Base-by-base conservation (phyloP, 2,797 vertebrate species). In the Phoeniculus purpureus region DNA sequence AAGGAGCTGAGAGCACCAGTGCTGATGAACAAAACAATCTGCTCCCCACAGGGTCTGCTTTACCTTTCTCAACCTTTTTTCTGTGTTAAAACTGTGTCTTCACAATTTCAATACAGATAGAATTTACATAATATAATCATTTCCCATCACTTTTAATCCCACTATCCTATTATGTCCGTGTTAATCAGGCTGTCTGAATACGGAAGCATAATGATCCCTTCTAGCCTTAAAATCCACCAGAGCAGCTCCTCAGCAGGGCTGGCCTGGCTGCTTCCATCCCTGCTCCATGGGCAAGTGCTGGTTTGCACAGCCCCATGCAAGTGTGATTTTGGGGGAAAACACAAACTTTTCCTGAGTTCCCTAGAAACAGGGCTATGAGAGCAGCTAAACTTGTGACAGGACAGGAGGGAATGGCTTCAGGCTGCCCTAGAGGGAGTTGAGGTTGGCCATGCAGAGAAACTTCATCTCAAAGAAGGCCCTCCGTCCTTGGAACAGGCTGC, bases 161-260 rank as follows among this genome's bases (percentile, higher is more conserved):
- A 9, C 43, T 55, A 21, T 60, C 81, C 37, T 60, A 14, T 65
- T 40, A 48, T 31, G 32, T 13, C 68, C 29, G 4, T 23, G 64
- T 70, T 60, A 89, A 66, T 61, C 73, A 72, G 47, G 14, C 59
- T 65, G 43, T 21, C 40, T 26, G n/a, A 40, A 25, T 7, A 12
- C 26, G 12, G 7, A 47, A 58, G 25, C 58, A 15, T 43, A 64
- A 70, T 8, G 52, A 83, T 64, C 45, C 31, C 51, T 48, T 40
- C 67, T 26, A 68, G 68, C 32, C 27, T 70, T 27, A 70, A 54
- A 64, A 64, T 8, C 26, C 45, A 12, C 10, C 45, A 25, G 43
- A 25, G 1, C 26, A 31, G 60, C 48, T 60, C 60, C 40, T 13
- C 0, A 1, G 16, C 3, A 0, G 27, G 27, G 12, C 37, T 32